Evolutionary conservation across 2,797 vertebrate species (phyloP).

Genomic region (Sebastes matsubarae): DNA sequence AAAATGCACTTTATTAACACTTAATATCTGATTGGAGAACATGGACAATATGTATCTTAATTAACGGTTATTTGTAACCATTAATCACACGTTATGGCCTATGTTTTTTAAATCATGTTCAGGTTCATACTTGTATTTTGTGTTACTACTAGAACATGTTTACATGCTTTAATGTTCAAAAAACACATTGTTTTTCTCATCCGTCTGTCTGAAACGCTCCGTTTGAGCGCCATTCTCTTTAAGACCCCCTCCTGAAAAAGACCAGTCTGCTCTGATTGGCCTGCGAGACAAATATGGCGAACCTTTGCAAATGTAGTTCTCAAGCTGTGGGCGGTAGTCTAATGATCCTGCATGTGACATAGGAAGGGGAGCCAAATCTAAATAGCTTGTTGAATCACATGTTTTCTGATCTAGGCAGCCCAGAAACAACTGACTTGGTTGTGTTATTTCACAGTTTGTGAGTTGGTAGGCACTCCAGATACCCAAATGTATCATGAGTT

Average conservation of each 20-base stretch:
- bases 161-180: fast-evolving
- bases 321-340: no score
- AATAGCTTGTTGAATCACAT: no score
- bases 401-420: fast-evolving
- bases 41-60: fast-evolving
- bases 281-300: fast-evolving
- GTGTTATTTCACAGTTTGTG: not conserved
- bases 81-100: not conserved
- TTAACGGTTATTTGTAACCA: not conserved
- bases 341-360: no score
- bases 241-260: fast-evolving
- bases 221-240: fast-evolving
- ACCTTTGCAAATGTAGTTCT: no score
- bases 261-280: fast-evolving
- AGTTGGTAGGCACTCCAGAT: not conserved
- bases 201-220: no score
- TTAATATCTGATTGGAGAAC: not conserved
- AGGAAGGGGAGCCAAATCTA: no score
- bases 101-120: not conserved
- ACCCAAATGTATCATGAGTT: not conserved
- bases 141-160: fast-evolving
- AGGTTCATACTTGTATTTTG: not conserved
- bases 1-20: not conserved
- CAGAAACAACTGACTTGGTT: not conserved
- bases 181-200: not conserved